Conservation (phyloP, 1,140 invertebrate species). For the Achroia grisella region DNA sequence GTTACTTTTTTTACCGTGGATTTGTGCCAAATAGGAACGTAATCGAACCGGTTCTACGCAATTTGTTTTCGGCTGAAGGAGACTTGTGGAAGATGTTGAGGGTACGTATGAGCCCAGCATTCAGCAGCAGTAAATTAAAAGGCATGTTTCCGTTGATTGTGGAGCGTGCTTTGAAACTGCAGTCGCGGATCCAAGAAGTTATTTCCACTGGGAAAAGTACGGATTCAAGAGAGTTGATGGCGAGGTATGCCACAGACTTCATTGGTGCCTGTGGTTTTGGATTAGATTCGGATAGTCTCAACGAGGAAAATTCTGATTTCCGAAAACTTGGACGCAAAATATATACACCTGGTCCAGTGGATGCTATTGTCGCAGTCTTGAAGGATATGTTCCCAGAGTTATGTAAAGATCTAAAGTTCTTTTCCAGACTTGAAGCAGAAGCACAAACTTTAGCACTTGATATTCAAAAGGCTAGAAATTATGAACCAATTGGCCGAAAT, state of each 20-base stretch:
- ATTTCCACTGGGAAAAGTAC: not conserved
- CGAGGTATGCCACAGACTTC: constrained; percentile 42
- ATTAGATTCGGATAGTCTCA: constrained; percentile 23
- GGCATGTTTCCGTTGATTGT: constrained; percentile 69
- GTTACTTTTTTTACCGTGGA: constrained; percentile 6
- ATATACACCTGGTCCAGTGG: not conserved
- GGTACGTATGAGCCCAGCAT: constrained; percentile 74
- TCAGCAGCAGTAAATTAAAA: constrained; percentile 75
- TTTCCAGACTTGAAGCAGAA: not conserved
- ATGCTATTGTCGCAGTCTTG: not conserved
- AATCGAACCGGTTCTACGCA: constrained; percentile 8
- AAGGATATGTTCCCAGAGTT: not conserved
- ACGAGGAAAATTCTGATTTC: constrained; percentile 7
- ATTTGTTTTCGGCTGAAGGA: constrained; percentile 13
- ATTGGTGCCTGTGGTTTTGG: constrained; percentile 43
- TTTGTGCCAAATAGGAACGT: not conserved
- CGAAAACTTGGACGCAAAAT: constrained; percentile 1
- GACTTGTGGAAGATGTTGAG: constrained; percentile 58
- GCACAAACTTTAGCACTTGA: constrained; percentile 1
- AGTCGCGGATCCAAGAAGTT: constrained; percentile 16
- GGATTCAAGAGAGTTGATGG: constrained; percentile 15
- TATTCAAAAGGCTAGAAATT: constrained; percentile 54
- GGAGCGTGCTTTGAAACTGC: constrained; percentile 50
- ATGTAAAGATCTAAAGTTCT: not conserved
- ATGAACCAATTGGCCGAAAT: constrained; percentile 40